These are phyloP conservation scores for Myiotriccus ornatus DNA, from an alignment of 2,797 vertebrate genomes.

Conservation along the genomic window DNA sequence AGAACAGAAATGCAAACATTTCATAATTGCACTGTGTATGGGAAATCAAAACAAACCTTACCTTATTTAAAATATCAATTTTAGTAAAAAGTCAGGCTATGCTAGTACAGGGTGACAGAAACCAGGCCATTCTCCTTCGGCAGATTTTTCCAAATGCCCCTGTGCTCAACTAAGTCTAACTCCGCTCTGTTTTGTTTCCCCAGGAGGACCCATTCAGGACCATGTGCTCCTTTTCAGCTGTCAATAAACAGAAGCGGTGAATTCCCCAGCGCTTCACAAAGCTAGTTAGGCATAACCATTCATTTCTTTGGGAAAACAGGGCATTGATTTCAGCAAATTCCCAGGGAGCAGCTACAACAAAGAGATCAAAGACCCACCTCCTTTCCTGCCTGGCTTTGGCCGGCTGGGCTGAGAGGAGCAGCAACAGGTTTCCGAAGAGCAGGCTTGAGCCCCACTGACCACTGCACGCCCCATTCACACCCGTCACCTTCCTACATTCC, in stretches of 20 bases:
- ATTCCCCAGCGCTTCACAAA: conserved; percentile 74
- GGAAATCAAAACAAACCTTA: conserved; percentile 53
- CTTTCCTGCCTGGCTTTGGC: conserved; percentile 66
- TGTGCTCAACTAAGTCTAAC: conserved; percentile 74
- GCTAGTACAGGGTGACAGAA: conserved; percentile 62
- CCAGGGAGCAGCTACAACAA: conserved; percentile 77
- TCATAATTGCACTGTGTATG: background rate
- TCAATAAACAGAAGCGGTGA: conserved; percentile 79
- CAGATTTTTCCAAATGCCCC: conserved; percentile 71
- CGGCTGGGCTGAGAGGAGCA: conserved; percentile 60
- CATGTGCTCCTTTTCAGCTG: conserved; percentile 79
- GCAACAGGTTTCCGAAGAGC: conserved; percentile 68
- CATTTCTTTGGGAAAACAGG: conserved; percentile 78
- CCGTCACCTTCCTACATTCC: conserved; percentile 65
- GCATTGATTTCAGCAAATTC: conserved; percentile 80
- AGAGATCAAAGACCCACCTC: conserved; percentile 81
- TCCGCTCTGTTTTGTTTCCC: conserved; percentile 75
- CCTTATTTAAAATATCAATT: conserved; percentile 12
- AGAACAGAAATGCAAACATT: conserved; percentile 35
- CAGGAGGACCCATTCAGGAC: conserved; percentile 75
- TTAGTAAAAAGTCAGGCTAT: conserved; percentile 6
- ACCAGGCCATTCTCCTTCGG: conserved; percentile 46
- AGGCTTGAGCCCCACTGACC: conserved; percentile 53
- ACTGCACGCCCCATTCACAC: conserved; percentile 66
- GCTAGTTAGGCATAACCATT: conserved; percentile 79